Evolutionary conservation across 2,113 vertebrate genomes (phyloP), one percentile per base, ranked within the genome.

Genomic region (Deroptyus accipitrinus): DNA sequence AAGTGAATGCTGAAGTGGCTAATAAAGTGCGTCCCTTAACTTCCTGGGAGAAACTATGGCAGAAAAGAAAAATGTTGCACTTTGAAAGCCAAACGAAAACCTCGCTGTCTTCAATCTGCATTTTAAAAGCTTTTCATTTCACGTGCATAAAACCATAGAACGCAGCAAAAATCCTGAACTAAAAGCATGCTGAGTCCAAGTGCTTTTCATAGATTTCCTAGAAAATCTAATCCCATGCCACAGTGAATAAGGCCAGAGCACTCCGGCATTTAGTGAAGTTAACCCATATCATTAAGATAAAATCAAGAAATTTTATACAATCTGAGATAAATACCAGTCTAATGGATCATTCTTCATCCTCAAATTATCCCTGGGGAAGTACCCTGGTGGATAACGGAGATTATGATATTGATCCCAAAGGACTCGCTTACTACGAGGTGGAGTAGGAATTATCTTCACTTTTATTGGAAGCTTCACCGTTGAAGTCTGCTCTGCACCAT

Each of bases 361-460:
- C 70, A 99, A 96, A 90, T 99, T 99, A 97, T 99, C 99, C 61
- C 99, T 98, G 72, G 99, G 99, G 90, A 99, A 99, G 96, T 99
- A 99, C 63, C 99, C 99, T 0, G 99, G 99, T 0, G 99, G 99
- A 27, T 99, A 99, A 54, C 99, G 99, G 76, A 99, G 98, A 93
- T 99, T 99, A 96, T 99, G 99, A 95, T 99, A 99, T 74, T 99
- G 99, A 97, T 99, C 99, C 99, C 99, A 99, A 35, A 99, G 98
- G 46, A 99, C 98, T 81, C 99, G 97, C 97, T 99, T 99, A 74
- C 98, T 99, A 35, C 99, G 99, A 18, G 99, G 99, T 9, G 99
- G 99, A 22, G 99, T 99, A 4, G 99, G 99, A 81, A 99, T 99
- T 12, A 99, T 99, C 97, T 99, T 99, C 97, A 99, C 99, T 97